These are phyloP conservation scores for Psettodes erumei DNA, from an alignment of 2,113 vertebrate genomes.

Conservation along the genomic window DNA sequence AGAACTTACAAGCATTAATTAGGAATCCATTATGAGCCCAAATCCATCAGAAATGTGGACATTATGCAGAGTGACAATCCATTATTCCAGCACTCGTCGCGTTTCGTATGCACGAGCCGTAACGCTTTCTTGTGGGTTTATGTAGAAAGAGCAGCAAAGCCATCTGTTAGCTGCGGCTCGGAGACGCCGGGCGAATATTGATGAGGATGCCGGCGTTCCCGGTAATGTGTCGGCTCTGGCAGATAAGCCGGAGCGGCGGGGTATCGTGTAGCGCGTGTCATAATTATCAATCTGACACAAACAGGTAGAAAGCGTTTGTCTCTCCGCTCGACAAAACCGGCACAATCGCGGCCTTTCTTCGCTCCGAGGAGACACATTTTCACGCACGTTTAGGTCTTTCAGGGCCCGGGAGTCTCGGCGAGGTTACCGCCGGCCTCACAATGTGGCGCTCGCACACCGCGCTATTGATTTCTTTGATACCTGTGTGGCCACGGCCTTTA, in stretches of 20 bases:
- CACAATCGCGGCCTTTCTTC: slow-evolving; percentile 2
- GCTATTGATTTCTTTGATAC: background rate
- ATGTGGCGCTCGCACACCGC: background rate
- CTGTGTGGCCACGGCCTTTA: slow-evolving; percentile 14
- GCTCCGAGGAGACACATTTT: background rate
- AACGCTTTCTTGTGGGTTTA: slow-evolving; percentile 61
- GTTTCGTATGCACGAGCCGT: slow-evolving; percentile 53
- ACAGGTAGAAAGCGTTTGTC: slow-evolving; percentile 36
- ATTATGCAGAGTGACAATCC: slow-evolving; percentile 69
- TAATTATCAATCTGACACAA: slow-evolving; percentile 51
- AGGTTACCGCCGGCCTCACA: background rate
- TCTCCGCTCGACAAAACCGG: background rate
- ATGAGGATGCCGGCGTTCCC: slow-evolving; percentile 50
- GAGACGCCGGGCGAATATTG: slow-evolving; percentile 63
- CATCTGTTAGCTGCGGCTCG: slow-evolving; percentile 69
- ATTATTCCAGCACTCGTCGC: slow-evolving; percentile 50
- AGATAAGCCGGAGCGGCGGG: slow-evolving; percentile 34
- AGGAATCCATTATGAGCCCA: slow-evolving; percentile 73
- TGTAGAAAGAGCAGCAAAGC: slow-evolving; percentile 51
- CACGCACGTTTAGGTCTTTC: background rate
- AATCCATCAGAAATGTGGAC: slow-evolving; percentile 74
- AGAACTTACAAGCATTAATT: slow-evolving; percentile 75
- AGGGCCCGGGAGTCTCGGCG: background rate
- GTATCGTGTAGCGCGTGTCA: slow-evolving; percentile 38
- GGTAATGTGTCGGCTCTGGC: slow-evolving; percentile 48